These are phyloP conservation scores for Gobionotothen gibberifrons DNA, from an alignment of 2,797 vertebrate species.

Conservation along the genomic window DNA sequence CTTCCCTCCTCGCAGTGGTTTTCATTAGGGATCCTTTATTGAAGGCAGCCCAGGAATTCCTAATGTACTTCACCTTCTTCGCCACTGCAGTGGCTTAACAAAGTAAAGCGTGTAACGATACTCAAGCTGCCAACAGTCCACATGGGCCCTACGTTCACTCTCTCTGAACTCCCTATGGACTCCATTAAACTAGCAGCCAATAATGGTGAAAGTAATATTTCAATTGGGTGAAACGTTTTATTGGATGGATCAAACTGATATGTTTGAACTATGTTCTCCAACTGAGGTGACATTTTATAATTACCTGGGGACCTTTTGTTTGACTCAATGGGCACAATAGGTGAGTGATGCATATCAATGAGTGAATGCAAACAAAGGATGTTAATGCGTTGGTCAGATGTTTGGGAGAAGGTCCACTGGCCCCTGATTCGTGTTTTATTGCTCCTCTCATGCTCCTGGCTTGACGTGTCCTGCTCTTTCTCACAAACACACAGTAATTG, in stretches of 20 bases:
- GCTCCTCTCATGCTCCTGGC: constrained; percentile 68
- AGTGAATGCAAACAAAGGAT: constrained; percentile 54
- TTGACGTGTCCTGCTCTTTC: constrained; percentile 86
- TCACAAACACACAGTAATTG: constrained; percentile 88
- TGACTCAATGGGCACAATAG: constrained; percentile 15
- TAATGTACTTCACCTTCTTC: constrained; percentile 79
- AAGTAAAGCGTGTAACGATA: constrained; percentile 74
- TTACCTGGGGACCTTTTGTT: constrained; percentile 39
- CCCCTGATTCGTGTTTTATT: constrained; percentile 79
- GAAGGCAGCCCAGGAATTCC: constrained; percentile 84
- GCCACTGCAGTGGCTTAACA: constrained; percentile 83
- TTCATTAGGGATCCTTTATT: constrained; percentile 84
- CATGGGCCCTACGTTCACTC: constrained; percentile 45
- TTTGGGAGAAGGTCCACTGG: constrained; percentile 69
- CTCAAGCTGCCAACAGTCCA: constrained; percentile 55
- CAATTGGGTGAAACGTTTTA: constrained; percentile 75
- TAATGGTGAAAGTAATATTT: constrained; percentile 74
- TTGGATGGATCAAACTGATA: constrained; percentile 57
- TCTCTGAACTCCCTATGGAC: constrained; percentile 56
- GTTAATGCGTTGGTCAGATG: constrained; percentile 82
- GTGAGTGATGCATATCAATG: constrained; percentile 61
- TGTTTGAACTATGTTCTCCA: constrained; percentile 58
- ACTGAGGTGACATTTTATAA: constrained; percentile 47
- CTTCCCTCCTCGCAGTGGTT: constrained; percentile 73
- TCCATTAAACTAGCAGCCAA: constrained; percentile 78